phyloP scores from a whole-genome alignment of 1,140 invertebrate genomes.

The Bombyx mori region DNA sequence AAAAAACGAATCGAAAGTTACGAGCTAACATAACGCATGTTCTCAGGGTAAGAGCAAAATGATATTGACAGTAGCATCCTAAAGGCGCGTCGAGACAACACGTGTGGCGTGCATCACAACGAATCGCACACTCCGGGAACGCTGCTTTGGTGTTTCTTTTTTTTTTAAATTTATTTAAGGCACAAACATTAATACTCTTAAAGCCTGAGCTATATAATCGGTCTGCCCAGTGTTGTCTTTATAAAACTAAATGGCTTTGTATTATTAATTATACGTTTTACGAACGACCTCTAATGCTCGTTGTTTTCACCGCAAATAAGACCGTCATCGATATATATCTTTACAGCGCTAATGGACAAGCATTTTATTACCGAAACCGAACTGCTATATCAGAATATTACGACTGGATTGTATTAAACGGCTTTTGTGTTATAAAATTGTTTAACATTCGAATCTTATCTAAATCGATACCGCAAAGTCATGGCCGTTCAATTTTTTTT shows the following conservation, averaged over 20 bases:
- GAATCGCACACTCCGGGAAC: too few species aligned
- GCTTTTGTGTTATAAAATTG: conserved; percentile 16
- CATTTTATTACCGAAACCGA: conserved; percentile 26
- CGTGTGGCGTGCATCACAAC: conserved; percentile 3
- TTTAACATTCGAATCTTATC: conserved; percentile 11
- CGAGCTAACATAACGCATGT: conserved; percentile 23
- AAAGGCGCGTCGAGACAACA: conserved; percentile 5
- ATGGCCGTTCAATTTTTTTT: neutral
- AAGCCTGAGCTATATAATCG: too few species aligned
- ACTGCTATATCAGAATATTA: conserved; percentile 16
- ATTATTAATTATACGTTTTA: too few species aligned
- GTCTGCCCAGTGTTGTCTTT: too few species aligned
- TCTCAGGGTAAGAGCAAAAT: conserved; percentile 34
- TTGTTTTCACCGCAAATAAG: conserved; percentile 1
- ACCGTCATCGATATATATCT: too few species aligned
- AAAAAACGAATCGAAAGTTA: conserved; percentile 30
- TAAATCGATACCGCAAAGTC: too few species aligned
- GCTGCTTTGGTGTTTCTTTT: too few species aligned
- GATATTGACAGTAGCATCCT: conserved; percentile 33
- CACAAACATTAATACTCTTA: conserved; percentile 1
- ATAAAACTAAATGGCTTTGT: too few species aligned
- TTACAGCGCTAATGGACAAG: conserved; percentile 5
- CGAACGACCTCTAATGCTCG: conserved; percentile 17
- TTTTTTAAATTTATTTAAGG: neutral
- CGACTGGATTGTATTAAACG: conserved; percentile 16